These are phyloP conservation scores for Polylopha cassiicola DNA, from an alignment of 2,888 invertebrate genomes.

Conservation along the genomic window DNA sequence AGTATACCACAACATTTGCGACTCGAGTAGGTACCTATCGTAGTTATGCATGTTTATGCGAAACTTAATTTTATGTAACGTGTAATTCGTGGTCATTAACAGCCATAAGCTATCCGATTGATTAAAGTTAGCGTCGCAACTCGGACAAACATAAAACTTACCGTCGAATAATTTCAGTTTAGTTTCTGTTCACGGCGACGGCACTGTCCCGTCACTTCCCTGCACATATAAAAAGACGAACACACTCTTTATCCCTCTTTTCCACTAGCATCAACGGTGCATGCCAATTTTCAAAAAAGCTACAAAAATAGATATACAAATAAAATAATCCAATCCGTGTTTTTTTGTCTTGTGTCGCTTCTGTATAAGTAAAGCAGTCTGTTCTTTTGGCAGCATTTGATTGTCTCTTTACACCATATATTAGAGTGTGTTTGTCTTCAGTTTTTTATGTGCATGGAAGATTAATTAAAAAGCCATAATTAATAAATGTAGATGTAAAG, in stretches of 20 bases:
- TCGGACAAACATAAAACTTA: conserved; percentile 35
- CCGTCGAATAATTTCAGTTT: conserved; percentile 33
- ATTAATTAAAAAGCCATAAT: conserved; percentile 50
- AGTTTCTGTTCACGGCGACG: conserved; percentile 35
- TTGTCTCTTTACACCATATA: conserved; percentile 38
- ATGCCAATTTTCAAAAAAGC: conserved; percentile 69
- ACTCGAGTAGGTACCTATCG: no score
- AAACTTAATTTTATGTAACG: no score
- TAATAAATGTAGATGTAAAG: conserved; percentile 44
- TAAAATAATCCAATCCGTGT: conserved; percentile 30
- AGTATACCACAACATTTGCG: no score
- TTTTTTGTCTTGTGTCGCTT: conserved; percentile 43
- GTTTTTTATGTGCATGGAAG: conserved; percentile 77
- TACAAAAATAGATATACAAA: conserved; percentile 58
- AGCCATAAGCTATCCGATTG: no score
- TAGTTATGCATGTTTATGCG: no score
- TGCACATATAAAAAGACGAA: conserved; percentile 77
- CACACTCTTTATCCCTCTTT: conserved; percentile 68
- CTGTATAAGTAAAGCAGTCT: conserved; percentile 38
- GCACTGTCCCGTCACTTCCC: conserved; percentile 53
- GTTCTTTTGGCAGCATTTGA: conserved; percentile 30
- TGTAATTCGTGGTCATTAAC: no score
- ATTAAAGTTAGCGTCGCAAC: no score
- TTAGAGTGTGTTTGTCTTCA: conserved; percentile 75
- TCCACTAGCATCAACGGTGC: conserved; percentile 59